phyloP scores from a whole-genome alignment of 1,140 invertebrate species.

The Belonocnema kinseyi region DNA sequence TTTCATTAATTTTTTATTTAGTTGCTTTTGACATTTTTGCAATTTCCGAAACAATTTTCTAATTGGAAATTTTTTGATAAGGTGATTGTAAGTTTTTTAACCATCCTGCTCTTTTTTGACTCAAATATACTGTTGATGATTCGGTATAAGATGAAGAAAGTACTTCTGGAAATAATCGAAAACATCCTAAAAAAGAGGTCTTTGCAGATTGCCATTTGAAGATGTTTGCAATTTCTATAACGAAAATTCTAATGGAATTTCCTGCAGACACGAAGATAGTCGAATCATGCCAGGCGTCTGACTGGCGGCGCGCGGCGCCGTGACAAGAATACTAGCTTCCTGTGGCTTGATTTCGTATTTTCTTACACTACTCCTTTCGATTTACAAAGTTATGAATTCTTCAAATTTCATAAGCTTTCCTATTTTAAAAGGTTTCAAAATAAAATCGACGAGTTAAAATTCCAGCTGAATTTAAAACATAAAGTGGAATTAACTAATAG shows the following conservation, averaged over 20 bases:
- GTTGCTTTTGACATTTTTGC: too few relatives aligned
- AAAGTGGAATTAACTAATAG: too few relatives aligned
- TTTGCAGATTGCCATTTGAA: conserved; percentile 9
- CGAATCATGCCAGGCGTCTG: conserved; percentile 10
- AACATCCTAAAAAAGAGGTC: not conserved
- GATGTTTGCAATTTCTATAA: conserved; percentile 23
- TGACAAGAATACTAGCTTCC: conserved; percentile 24
- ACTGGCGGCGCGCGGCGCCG: not conserved
- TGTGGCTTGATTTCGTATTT: conserved; percentile 3
- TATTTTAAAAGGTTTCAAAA: too few relatives aligned
- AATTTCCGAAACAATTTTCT: too few relatives aligned
- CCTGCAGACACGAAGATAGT: conserved; percentile 26
- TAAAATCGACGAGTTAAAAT: too few relatives aligned
- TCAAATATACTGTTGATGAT: not conserved
- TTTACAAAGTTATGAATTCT: not conserved
- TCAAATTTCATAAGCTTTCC: not conserved
- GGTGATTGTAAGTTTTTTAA: too few relatives aligned
- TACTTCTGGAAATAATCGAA: not conserved
- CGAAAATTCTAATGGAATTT: conserved; percentile 28
- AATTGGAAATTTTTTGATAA: too few relatives aligned
- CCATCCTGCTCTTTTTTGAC: too few relatives aligned
- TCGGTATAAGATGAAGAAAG: conserved; percentile 23
- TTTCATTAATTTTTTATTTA: too few relatives aligned
- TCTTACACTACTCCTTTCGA: not conserved
- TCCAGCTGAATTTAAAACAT: too few relatives aligned